Evolutionary conservation across 2,797 vertebrate genomes (phyloP).

Genomic region (Potorous gilbertii): DNA sequence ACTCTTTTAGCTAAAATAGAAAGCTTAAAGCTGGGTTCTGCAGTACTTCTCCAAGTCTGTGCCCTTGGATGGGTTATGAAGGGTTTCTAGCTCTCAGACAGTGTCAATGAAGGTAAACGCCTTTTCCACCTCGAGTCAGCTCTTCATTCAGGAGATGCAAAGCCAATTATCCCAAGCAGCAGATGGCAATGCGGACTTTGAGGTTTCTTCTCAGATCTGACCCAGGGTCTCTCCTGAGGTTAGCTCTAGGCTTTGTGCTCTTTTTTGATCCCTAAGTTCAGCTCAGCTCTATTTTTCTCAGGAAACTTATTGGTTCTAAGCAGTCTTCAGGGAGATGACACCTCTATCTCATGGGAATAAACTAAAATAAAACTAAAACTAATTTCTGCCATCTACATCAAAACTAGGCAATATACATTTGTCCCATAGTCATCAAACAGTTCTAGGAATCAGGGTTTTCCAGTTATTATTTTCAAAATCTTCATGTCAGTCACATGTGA

Average conservation of each 20-base stretch:
- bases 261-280: not conserved
- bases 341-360: not conserved
- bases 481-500: not conserved
- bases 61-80: not conserved
- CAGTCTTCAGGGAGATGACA: not conserved
- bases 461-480: not conserved
- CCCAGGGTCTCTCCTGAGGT: not conserved
- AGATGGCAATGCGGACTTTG: not conserved
- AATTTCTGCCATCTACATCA: not conserved
- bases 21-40: not conserved
- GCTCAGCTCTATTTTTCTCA: not conserved
- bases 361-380: not conserved
- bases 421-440: not conserved
- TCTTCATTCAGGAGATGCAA: not conserved
- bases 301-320: not conserved
- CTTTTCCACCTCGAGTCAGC: not conserved
- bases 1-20: not conserved
- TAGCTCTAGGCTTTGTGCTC: not conserved
- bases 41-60: not conserved
- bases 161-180: not conserved
- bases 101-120: not conserved
- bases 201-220: not conserved
- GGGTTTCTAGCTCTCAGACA: not conserved
- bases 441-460: not conserved
- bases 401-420: not conserved